Conservation (phyloP, 2,113 vertebrate species). For the Dendropsophus ebraccatus region DNA sequence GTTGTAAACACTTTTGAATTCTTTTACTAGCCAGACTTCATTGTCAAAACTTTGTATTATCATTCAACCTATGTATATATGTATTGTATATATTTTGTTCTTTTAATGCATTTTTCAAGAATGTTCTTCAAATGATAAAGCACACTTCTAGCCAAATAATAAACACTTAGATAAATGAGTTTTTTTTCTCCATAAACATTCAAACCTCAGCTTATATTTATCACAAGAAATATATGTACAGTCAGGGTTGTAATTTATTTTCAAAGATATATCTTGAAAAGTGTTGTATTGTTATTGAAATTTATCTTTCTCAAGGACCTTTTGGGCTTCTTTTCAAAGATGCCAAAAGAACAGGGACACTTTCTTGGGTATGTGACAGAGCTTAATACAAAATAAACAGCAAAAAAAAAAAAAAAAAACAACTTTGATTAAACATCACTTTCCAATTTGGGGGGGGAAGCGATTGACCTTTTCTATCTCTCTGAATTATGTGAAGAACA, state of each 20-base stretch:
- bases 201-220: conserved; percentile 55
- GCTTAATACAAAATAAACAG: conserved; percentile 34
- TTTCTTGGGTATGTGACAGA: conserved; percentile 47
- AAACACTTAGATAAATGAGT: conserved; percentile 58
- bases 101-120: conserved; percentile 47
- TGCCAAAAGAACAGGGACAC: conserved; percentile 38
- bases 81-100: conserved; percentile 41
- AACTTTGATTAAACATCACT: conserved; percentile 50
- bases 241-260: conserved; percentile 53
- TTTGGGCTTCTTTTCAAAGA: conserved; percentile 34
- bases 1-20: conserved; percentile 20
- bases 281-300: conserved; percentile 58
- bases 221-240: conserved; percentile 55
- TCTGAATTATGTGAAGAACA: conserved; percentile 35
- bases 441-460: conserved; percentile 12
- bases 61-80: conserved; percentile 34
- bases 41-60: conserved; percentile 35
- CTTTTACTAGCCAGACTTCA: conserved; percentile 4
- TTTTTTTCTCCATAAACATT: conserved; percentile 53
- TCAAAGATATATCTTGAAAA: conserved; percentile 56
- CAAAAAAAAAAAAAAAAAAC: neutral
- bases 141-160: conserved; percentile 51
- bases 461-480: conserved; percentile 30
- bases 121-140: conserved; percentile 45
- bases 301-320: conserved; percentile 58